Conservation (phyloP, 2,888 invertebrate genomes). For the Ormia ochracea region DNA sequence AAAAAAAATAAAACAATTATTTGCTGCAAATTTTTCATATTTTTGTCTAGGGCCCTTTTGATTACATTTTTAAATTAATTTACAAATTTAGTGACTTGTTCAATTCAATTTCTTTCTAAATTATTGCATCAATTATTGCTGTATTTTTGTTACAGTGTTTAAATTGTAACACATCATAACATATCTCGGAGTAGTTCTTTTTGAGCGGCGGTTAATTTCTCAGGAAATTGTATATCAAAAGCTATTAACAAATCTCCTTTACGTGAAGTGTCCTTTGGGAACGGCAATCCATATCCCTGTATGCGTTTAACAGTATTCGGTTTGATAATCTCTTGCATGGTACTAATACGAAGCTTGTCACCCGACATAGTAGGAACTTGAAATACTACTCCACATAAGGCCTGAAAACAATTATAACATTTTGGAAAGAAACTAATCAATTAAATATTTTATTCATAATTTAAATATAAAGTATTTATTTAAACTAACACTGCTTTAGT, state of each 20-base stretch:
- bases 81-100: not conserved
- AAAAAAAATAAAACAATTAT: not conserved
- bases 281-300: conserved; percentile 93
- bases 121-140: conserved; percentile 2
- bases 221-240: conserved; percentile 97
- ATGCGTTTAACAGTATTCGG: conserved; percentile 93
- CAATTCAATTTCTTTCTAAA: conserved; percentile 8
- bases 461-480: not conserved
- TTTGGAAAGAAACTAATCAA: not conserved
- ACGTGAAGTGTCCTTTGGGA: conserved; percentile 93
- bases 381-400: conserved; percentile 92
- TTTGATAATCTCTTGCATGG: conserved; percentile 90
- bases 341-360: conserved; percentile 88
- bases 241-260: conserved; percentile 95
- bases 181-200: conserved; percentile 94
- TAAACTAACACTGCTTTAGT: conserved; percentile 5
- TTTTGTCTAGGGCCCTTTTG: too few species aligned
- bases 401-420: conserved; percentile 80
- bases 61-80: not conserved
- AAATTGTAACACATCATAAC: conserved; percentile 79
- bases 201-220: conserved; percentile 85
- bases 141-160: not conserved
- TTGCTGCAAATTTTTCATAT: not conserved
- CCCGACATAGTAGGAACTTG: conserved; percentile 94
- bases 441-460: not conserved